Conservation (phyloP, 2,888 invertebrate genomes). For the Dendrolimus houi region DNA sequence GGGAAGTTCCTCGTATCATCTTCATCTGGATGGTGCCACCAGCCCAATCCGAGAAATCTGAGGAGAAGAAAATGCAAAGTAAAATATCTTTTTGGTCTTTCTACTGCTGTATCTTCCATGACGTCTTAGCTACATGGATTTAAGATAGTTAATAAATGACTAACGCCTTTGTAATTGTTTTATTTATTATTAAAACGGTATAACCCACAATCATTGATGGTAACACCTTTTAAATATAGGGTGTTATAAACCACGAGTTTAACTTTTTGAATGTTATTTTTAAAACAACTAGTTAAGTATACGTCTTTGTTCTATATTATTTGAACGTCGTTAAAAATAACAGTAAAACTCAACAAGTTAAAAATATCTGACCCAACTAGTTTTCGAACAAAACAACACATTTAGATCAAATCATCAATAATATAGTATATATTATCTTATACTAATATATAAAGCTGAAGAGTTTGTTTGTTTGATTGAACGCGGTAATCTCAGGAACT, state of each 20-base stretch:
- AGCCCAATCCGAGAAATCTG: constrained; percentile 56
- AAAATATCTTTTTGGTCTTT: constrained; percentile 48
- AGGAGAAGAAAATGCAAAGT: constrained; percentile 47
- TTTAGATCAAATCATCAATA: too few species aligned
- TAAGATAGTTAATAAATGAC: background rate
- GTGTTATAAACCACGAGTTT: background rate
- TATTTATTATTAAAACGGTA: background rate
- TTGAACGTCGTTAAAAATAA: too few species aligned
- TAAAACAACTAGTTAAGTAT: too few species aligned
- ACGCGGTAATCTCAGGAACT: too few species aligned
- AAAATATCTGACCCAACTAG: too few species aligned
- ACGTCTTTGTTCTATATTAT: too few species aligned
- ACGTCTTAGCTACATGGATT: constrained; percentile 1
- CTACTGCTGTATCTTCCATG: constrained; percentile 2
- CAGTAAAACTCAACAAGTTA: too few species aligned
- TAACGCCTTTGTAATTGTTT: background rate
- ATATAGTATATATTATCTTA: too few species aligned
- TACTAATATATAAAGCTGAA: too few species aligned
- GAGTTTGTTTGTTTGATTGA: too few species aligned
- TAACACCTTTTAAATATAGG: background rate
- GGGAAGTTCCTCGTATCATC: constrained; percentile 47
- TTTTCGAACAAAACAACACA: too few species aligned
- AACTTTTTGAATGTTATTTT: too few species aligned
- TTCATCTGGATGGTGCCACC: constrained; percentile 69
- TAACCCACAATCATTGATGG: background rate